phyloP scores from a whole-genome alignment of 2,797 vertebrate genomes.

The Leptoclinus maculatus region DNA sequence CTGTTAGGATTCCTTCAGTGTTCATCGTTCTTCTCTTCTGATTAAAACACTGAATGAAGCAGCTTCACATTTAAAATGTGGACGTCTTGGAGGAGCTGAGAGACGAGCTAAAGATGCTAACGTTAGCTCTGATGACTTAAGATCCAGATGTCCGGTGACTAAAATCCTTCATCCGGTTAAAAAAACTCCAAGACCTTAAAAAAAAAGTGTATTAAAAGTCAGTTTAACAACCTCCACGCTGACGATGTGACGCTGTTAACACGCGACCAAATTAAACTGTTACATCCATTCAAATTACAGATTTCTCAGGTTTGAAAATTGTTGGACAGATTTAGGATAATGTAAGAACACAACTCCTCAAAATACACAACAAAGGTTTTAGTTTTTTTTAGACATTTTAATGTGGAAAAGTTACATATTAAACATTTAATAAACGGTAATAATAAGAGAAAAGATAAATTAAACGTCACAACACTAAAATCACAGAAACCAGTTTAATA shows the following conservation, averaged over 20 bases:
- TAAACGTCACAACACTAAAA: background rate
- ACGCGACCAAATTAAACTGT: background rate
- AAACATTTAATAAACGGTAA: background rate
- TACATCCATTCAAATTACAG: background rate
- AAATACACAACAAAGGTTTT: background rate
- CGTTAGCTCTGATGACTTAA: background rate
- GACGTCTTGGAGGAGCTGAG: background rate
- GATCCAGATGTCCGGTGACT: background rate
- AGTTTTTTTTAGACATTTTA: background rate
- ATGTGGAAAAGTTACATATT: background rate
- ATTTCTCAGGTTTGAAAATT: no score
- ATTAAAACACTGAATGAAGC: no score
- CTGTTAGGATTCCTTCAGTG: no score
- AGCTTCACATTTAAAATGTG: no score
- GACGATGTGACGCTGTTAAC: background rate
- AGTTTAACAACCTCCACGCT: background rate
- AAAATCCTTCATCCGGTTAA: background rate
- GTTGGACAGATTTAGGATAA: background rate
- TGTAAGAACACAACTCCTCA: background rate
- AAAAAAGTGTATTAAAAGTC: background rate
- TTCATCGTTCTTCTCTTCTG: no score
- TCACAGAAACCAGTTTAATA: conserved; percentile 66
- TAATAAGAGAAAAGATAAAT: background rate
- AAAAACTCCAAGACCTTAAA: background rate
- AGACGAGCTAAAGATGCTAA: background rate